Conservation (phyloP, 92 coral and sea anemone genomes). For the Porites divaricata region DNA sequence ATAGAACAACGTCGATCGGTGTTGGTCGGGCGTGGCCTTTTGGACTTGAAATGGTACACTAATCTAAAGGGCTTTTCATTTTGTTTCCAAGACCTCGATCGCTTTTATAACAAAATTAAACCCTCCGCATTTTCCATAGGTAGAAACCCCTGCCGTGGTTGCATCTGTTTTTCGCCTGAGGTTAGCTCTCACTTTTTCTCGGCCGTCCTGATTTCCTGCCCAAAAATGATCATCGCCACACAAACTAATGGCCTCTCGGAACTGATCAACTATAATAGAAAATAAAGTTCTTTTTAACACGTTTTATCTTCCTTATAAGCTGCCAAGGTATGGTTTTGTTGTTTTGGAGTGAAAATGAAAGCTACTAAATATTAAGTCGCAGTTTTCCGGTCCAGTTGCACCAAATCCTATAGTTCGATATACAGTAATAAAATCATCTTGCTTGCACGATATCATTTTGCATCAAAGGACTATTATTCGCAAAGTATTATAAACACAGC, state of each 20-base stretch:
- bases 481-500: too few species aligned
- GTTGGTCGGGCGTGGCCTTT: neutral
- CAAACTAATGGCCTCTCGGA: neutral
- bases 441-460: too few species aligned
- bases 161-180: neutral
- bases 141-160: neutral
- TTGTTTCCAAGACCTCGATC: neutral
- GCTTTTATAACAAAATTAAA: neutral
- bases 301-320: neutral
- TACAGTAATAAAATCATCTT: too few species aligned
- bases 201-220: neutral
- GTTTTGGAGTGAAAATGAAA: too few species aligned
- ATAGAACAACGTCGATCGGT: too few species aligned
- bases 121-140: slow-evolving; percentile 17
- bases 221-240: neutral
- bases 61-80: neutral
- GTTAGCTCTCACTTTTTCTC: neutral
- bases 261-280: neutral
- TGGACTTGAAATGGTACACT: neutral
- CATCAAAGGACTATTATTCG: too few species aligned
- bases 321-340: neutral
- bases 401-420: too few species aligned
- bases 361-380: too few species aligned
- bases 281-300: neutral
- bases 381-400: too few species aligned